Evolutionary conservation across 92 coral and sea anemone genomes (phyloP).

Genomic region (Nematostella vectensis): DNA sequence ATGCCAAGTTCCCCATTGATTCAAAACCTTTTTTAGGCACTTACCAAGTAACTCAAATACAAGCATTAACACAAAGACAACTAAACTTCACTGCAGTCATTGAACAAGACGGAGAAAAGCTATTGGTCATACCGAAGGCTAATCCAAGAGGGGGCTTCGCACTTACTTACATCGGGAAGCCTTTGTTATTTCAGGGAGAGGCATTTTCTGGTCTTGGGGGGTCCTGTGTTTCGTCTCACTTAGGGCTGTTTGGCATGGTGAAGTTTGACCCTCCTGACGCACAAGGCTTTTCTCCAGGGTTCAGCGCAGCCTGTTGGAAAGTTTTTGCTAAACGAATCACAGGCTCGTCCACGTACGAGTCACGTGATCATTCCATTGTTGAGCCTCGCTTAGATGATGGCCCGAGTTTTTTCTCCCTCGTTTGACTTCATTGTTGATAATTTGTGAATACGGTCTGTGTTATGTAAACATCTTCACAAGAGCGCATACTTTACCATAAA

Average conservation of each 20-base stretch:
- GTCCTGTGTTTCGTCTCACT: constrained; percentile 18
- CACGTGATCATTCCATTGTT: no score
- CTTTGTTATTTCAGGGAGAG: constrained; percentile 26
- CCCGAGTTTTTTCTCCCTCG: no score
- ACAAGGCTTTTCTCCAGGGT: constrained; percentile 40
- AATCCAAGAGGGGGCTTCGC: constrained; percentile 5
- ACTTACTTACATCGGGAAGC: constrained; percentile 31
- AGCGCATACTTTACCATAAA: no score
- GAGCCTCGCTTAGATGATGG: no score
- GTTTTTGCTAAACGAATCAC: constrained; percentile 5
- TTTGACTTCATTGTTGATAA: no score
- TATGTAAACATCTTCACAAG: no score
- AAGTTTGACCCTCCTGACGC: constrained; percentile 34
- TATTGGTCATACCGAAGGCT: constrained; percentile 8
- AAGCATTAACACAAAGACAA: constrained; percentile 20
- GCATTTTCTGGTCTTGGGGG: not conserved
- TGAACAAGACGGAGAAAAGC: constrained; percentile 12
- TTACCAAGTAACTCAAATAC: constrained; percentile 21
- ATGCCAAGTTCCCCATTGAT: constrained; percentile 29
- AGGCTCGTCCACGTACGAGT: no score
- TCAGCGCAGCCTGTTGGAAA: constrained; percentile 27
- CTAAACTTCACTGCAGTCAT: constrained; percentile 8
- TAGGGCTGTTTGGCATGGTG: constrained; percentile 28
- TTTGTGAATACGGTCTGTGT: no score
- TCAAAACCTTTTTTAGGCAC: constrained; percentile 38